Base-by-base conservation (phyloP, 2,113 vertebrate genomes). In the Chrysochloris asiatica region DNA sequence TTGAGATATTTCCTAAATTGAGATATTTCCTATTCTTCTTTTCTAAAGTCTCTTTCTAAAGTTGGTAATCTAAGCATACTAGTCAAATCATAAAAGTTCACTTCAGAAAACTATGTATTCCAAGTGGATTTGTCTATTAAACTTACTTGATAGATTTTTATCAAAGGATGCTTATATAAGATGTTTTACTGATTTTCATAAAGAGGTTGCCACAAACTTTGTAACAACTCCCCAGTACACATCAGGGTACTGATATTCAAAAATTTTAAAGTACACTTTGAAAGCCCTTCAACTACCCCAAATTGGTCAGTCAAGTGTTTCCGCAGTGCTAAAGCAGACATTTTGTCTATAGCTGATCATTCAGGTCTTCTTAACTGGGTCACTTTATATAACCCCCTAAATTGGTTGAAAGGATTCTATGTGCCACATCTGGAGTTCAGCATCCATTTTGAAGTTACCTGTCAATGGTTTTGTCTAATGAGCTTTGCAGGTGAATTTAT, bases 91-190 rank as follows among this genome's bases (percentile, higher is more conserved):
- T 72, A 85, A 77, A 61, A n/a, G 76, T 52, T 77, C 76, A 52
- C 77, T 83, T 86, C 41, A 87, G n/a, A 59, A 28, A 85, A 85
- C 36, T 33, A 14, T 78, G 14, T 59, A 30, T 90, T 93, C 90
- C 61, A 69, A 90, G 54, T 24, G 28, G 52, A 83, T n/a, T 38
- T 78, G 54, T 83, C 77, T 67, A 9, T 83, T 89, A 79, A 56
- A 59, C 88, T 77, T 93, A 30, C 73, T 30, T 81, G n/a, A 28
- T 38, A 38, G 52, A 26, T 71, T 77, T 78, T 92, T 59, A 67
- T 52, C 6, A 72, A 77, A 80, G 24, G 11, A 71, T 76, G 19
- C 63, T 78, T 77, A 33, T 75, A 38, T 41, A 43, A 88, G 6
- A 30, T 48, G 8, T 56, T 80, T 82, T 59, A 63, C 88, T 28